Evolutionary conservation across 2,113 vertebrate genomes (phyloP), one percentile per base, ranked within the genome.

Genomic region (Lasiurus cinereus): DNA sequence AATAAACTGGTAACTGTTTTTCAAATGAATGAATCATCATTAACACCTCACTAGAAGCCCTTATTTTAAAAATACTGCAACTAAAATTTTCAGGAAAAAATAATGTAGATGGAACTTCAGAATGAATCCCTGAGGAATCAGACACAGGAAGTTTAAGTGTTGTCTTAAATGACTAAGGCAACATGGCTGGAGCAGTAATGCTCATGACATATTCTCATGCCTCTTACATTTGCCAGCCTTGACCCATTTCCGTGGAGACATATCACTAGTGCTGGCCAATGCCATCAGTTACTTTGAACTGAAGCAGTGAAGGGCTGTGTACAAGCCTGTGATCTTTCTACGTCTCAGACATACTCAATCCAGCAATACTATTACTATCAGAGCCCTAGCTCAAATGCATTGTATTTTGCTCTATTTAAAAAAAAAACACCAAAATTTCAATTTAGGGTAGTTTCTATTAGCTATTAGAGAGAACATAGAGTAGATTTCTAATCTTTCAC

Each of bases 91-190:
- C 10, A 56, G 84, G 39, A 54, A 62, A 52, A 78, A 59, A 46
- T 10, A 83, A 72, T 86, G 59, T 59, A 62, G 5, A 73, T 31
- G 22, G 21, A 50, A 76, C 4, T 9, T 90, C 15, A 82, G 67
- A 83, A 84, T 88, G 29, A 79, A 70, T 66, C n/a, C 76, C 31
- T 66, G 43, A 76, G 43, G 76, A 92, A 76, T 76, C 50, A 94
- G 33, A 66, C n/a, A 74, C 6, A 48, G 12, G 72, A 50, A 69
- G 15, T 76, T n/a, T 29, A 16, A n/a, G 15, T 64, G 22, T 31
- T 77, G 8, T 24, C 24, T 66, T 69, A 83, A 69, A 83, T 79
- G 87, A 67, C n/a, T 33, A 33, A 48, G 43, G 31, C 14, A 48
- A 16, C 33, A 2, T 54, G 24, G 27, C 19, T 31, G 54, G 56